These are phyloP conservation scores for Pachycephala philippinensis DNA, from an alignment of 2,113 vertebrate genomes.

Conservation along the genomic window DNA sequence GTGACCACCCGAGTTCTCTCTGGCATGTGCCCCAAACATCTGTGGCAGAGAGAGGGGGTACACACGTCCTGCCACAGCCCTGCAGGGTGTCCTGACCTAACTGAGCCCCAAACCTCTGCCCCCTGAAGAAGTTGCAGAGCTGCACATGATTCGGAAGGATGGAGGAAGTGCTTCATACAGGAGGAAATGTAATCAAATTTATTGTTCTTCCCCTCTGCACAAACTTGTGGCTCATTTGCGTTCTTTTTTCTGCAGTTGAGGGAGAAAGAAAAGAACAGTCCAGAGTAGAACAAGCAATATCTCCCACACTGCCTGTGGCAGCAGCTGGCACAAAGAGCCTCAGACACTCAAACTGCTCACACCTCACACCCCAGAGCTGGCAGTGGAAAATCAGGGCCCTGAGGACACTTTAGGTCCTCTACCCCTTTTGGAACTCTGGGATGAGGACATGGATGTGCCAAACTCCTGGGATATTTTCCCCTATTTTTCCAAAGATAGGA, in stretches of 20 bases:
- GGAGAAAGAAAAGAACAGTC: background rate
- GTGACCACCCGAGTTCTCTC: too few relatives aligned
- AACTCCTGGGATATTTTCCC: background rate
- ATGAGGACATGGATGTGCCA: accelerated
- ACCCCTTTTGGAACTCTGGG: background rate
- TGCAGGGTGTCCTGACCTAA: background rate
- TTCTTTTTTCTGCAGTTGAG: accelerated
- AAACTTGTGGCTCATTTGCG: background rate
- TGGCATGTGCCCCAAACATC: too few relatives aligned
- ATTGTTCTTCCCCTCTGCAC: background rate
- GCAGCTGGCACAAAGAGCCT: background rate
- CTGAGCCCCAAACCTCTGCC: background rate
- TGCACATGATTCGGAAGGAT: background rate
- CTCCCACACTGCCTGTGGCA: background rate
- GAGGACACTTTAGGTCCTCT: background rate
- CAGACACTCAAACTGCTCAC: background rate
- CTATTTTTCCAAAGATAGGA: background rate
- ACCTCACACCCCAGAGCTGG: background rate
- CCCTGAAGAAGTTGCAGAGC: background rate
- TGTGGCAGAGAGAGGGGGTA: too few relatives aligned
- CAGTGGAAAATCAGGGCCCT: background rate
- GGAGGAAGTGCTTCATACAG: background rate
- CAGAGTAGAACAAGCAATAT: background rate
- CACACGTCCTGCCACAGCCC: too few relatives aligned
- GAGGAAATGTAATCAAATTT: background rate